These are phyloP conservation scores for Prionailurus viverrinus DNA, from an alignment of 2,113 vertebrate genomes.

Conservation along the genomic window DNA sequence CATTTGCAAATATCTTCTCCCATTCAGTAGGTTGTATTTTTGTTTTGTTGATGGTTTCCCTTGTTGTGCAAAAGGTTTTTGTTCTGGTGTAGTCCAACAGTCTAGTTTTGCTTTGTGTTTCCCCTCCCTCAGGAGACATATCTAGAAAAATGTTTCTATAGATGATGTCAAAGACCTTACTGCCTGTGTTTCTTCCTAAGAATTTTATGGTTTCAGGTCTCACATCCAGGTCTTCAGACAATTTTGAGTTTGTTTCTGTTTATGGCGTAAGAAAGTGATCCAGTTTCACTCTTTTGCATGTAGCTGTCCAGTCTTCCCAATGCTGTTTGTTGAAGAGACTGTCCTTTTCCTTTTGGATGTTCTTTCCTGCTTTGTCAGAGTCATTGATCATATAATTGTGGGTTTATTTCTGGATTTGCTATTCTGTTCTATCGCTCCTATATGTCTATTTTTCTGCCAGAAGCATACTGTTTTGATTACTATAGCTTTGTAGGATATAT, in stretches of 20 bases:
- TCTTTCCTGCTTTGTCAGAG: not conserved
- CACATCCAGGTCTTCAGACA: not conserved
- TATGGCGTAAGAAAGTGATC: not conserved
- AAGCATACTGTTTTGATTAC: not conserved
- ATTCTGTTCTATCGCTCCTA: not conserved
- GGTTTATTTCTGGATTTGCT: not conserved
- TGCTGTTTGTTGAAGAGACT: not conserved
- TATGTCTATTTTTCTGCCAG: not conserved
- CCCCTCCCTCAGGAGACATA: not conserved
- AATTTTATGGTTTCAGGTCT: not conserved
- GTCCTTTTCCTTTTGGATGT: not conserved
- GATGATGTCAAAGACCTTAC: too few species aligned
- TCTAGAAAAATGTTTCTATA: not conserved
- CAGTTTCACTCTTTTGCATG: not conserved
- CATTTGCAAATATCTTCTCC: constrained; percentile 41
- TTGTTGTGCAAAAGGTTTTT: not conserved
- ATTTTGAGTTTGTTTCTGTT: not conserved
- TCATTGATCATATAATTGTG: not conserved
- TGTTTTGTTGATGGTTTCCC: not conserved
- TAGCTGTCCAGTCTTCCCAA: not conserved
- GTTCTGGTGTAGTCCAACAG: not conserved
- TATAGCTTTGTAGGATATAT: not conserved
- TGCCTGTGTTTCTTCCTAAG: not conserved
- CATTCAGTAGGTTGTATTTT: not conserved
- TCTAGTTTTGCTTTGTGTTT: not conserved